Conservation (phyloP, 2,888 invertebrate species). For the Anorthoa munda region DNA sequence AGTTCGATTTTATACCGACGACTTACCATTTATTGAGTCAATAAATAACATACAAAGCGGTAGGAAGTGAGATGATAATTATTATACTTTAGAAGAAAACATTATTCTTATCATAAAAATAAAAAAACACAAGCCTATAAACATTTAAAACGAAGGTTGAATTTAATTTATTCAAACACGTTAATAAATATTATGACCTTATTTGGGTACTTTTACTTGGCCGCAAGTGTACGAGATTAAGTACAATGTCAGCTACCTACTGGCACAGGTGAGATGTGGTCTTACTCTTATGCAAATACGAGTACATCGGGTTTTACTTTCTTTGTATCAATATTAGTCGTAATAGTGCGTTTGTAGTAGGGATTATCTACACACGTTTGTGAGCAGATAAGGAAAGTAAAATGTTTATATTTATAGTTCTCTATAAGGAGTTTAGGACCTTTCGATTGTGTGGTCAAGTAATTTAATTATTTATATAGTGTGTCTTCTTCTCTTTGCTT, state of each 20-base stretch:
- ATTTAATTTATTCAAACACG: constrained; percentile 52
- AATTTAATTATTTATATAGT: neutral
- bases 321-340: constrained; percentile 66
- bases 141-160: constrained; percentile 28
- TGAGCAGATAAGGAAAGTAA: neutral
- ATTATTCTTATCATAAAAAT: constrained; percentile 25
- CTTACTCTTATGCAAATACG: constrained; percentile 76
- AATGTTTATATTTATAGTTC: neutral
- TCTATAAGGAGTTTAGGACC: neutral
- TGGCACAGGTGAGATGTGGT: constrained; percentile 57
- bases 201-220: constrained; percentile 63
- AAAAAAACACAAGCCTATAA: constrained; percentile 14
- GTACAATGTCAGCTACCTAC: constrained; percentile 74
- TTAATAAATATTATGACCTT: constrained; percentile 50
- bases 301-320: constrained; percentile 76
- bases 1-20: constrained; percentile 9
- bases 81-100: constrained; percentile 11
- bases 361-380: neutral
- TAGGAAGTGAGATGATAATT: constrained; percentile 33
- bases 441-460: neutral
- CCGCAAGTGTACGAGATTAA: constrained; percentile 71
- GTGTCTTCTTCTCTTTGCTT: no score
- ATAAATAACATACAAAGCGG: constrained; percentile 31
- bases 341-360: constrained; percentile 4
- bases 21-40: constrained; percentile 28